These are phyloP conservation scores for Phania funesta DNA, from an alignment of 2,888 invertebrate species.

Conservation along the genomic window DNA sequence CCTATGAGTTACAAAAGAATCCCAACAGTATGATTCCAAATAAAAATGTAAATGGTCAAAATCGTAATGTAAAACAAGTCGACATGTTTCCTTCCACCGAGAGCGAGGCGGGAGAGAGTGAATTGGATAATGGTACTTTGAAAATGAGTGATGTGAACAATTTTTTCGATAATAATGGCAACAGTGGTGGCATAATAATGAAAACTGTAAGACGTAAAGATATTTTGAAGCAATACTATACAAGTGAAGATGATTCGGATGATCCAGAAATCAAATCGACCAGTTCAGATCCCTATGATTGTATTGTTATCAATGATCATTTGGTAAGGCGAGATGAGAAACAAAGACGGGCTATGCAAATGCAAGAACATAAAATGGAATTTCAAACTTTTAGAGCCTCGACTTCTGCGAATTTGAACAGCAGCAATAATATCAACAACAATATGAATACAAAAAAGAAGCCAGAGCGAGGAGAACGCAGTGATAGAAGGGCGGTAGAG, in stretches of 20 bases:
- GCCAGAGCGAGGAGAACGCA: constrained; percentile 21
- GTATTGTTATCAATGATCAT: constrained; percentile 92
- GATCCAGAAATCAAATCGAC: constrained; percentile 82
- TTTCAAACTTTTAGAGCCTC: constrained; percentile 80
- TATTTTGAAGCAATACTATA: constrained; percentile 86
- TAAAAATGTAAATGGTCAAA: constrained; percentile 38
- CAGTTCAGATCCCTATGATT: constrained; percentile 88
- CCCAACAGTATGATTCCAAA: constrained; percentile 7
- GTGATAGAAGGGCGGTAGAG: constrained; percentile 3
- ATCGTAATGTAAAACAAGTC: constrained; percentile 53
- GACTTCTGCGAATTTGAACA: constrained; percentile 79
- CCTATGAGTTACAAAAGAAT: constrained; percentile 45
- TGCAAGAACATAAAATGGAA: constrained; percentile 81
- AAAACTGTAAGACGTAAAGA: constrained; percentile 88
- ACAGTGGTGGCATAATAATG: constrained; percentile 82
- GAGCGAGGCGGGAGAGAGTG: constrained; percentile 76
- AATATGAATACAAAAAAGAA: constrained; percentile 60
- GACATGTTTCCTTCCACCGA: constrained; percentile 73
- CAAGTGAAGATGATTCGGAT: constrained; percentile 84
- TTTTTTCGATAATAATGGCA: constrained; percentile 75
- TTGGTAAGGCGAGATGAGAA: constrained; percentile 81
- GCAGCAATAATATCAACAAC: constrained; percentile 72
- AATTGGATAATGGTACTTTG: constrained; percentile 77
- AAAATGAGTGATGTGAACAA: constrained; percentile 83
- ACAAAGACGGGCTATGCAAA: constrained; percentile 79